Evolutionary conservation across 2,113 vertebrate species (phyloP).

Genomic region (Nesoenas mayeri): DNA sequence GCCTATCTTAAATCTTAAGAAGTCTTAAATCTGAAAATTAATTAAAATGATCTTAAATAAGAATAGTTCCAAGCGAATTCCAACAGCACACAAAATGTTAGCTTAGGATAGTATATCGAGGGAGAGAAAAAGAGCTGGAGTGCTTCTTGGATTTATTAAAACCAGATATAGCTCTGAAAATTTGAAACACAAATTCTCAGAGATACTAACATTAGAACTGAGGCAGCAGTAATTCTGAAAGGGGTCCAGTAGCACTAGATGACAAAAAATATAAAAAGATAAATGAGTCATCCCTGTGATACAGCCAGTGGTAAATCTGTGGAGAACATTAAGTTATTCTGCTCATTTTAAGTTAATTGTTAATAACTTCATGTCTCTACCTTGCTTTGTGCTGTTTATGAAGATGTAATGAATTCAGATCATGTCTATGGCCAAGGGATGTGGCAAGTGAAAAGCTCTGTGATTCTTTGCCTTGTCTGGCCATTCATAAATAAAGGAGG

Average conservation of each 20-base stretch:
- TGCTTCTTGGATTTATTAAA: neutral
- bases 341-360: neutral
- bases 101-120: neutral
- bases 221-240: neutral
- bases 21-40: neutral
- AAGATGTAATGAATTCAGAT: neutral
- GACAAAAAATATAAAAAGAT: neutral
- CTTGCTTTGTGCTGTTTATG: neutral
- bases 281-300: neutral
- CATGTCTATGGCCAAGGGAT: rapidly evolving
- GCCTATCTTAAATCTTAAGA: neutral
- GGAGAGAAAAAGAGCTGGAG: neutral
- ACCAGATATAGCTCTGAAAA: neutral
- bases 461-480: neutral
- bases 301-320: neutral
- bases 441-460: neutral
- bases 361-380: neutral
- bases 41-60: neutral
- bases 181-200: neutral
- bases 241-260: neutral
- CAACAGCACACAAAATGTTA: neutral
- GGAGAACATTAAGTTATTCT: neutral
- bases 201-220: neutral
- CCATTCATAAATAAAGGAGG: neutral
- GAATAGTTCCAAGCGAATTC: neutral